phyloP scores from a whole-genome alignment of 2,888 invertebrate species.

The Taenaris catops region DNA sequence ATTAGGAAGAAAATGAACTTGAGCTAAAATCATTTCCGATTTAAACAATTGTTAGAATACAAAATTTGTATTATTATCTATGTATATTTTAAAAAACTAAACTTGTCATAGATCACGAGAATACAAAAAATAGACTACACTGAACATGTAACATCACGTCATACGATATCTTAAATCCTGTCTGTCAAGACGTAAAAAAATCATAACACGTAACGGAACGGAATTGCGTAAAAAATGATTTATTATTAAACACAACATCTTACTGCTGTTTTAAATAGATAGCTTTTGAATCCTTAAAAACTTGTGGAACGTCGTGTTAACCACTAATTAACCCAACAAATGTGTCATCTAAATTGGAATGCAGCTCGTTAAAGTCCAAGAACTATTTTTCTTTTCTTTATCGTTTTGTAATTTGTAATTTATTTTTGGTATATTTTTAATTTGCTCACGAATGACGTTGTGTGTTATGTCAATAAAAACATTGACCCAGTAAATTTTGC shows the following conservation, averaged over 20 bases:
- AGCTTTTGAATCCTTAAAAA: slow-evolving; percentile 26
- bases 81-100: slow-evolving; percentile 8
- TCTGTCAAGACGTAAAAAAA: slow-evolving; percentile 59
- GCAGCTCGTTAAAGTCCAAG: slow-evolving; percentile 40
- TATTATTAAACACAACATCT: slow-evolving; percentile 42
- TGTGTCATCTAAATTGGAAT: slow-evolving; percentile 42
- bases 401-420: slow-evolving; percentile 11
- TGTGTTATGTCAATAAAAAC: too few species aligned
- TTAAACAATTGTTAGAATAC: too few species aligned
- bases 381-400: slow-evolving; percentile 34
- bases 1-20: too few species aligned
- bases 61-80: too few species aligned
- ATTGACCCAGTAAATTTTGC: too few species aligned
- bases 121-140: slow-evolving; percentile 37
- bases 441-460: too few species aligned
- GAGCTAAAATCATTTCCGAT: too few species aligned
- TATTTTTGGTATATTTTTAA: background rate
- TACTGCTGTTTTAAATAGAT: slow-evolving; percentile 32
- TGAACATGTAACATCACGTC: slow-evolving; percentile 38
- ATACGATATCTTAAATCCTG: slow-evolving; percentile 65
- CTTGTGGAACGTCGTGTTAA: slow-evolving; percentile 34
- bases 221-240: slow-evolving; percentile 68
- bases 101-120: slow-evolving; percentile 21
- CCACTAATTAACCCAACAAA: slow-evolving; percentile 68
- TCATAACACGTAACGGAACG: slow-evolving; percentile 54